Base-by-base conservation (phyloP, 1,140 invertebrate species). In the Tetramorium parvispinum region DNA sequence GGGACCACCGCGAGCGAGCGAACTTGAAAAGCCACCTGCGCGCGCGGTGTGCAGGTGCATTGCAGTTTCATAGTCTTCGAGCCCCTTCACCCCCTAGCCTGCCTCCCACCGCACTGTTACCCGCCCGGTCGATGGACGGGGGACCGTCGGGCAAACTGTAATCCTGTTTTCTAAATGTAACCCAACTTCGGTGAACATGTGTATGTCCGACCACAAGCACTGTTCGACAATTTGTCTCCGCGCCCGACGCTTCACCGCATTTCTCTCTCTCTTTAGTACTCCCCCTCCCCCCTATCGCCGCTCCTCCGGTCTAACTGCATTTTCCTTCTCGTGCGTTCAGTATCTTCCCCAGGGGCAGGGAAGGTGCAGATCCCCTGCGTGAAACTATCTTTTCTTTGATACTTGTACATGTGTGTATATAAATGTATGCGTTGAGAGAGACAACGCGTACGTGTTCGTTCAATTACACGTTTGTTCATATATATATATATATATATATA, bases 111-210 rank as follows among this genome's bases (percentile, higher is more conserved):
- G 32, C 43, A 18, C 43, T 55, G 40, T 55, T 73, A 57, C 27
- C 78, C 66, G 27, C 32, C 24, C 63, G 37, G 82, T 32, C 37
- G 46, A 46, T 43, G 37, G 70, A 71, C 61, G 32, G 66, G 75
- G 51, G 46, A 63, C 61, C 43, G 49, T 68, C 86, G 77, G 65
- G 82, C 92, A 91, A 94, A 94, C 93, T 94, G 93, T 94, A 94
- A 94, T 94, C 94, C 93, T 94, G 93, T 94, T 94, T 94, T 94
- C 93, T 92, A 94, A 94, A 94, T 94, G 92, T 91, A 92, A 88
- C 81, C 87, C 88, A 94, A 94, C 91, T 94, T 92, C 75, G 90
- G 91, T 59, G 92, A 93, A 93, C 93, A 92, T 92, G 89, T 94
- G 93, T 94, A 93, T 85, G 86, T 91, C 71, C 87, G 70, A 94